These are phyloP conservation scores for Aphelenchoides besseyi DNA, from an alignment of 1,140 invertebrate species.

Conservation along the genomic window DNA sequence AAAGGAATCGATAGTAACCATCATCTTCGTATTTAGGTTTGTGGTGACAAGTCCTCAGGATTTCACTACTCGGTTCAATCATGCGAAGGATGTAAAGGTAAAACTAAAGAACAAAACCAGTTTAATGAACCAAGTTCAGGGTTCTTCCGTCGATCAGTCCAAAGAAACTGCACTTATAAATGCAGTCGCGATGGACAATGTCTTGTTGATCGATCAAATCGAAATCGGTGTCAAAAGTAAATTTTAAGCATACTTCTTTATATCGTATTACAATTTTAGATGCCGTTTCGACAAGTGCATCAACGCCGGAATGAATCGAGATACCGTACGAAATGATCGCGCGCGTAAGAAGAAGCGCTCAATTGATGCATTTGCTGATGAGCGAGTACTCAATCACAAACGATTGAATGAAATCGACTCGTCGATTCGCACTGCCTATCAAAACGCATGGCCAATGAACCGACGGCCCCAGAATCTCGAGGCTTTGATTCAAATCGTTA, in stretches of 20 bases:
- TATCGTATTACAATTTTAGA: neutral
- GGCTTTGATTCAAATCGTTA: neutral
- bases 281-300: constrained; percentile 42
- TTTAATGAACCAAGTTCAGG: constrained; percentile 13
- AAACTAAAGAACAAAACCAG: neutral
- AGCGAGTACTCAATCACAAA: neutral
- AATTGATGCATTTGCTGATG: neutral
- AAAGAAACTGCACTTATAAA: constrained; percentile 16
- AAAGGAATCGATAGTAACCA: too few relatives aligned
- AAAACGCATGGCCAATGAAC: neutral
- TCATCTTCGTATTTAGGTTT: constrained; percentile 7
- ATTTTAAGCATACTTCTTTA: neutral
- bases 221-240: constrained; percentile 34
- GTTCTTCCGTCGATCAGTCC: constrained; percentile 41
- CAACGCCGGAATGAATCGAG: constrained; percentile 17
- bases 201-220: constrained; percentile 21
- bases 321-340: constrained; percentile 4
- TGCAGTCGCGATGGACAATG: constrained; percentile 32
- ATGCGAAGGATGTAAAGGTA: constrained; percentile 27
- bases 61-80: constrained; percentile 18
- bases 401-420: neutral
- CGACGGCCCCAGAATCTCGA: neutral
- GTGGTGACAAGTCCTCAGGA: constrained; percentile 18
- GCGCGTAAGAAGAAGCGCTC: neutral
- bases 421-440: neutral